A percentile compares a stretch with the other conserved stretches of the same genome.
phyloP scores from a whole-genome alignment of 2,888 invertebrate genomes.

The Amblyjoppa fuscipennis region DNA sequence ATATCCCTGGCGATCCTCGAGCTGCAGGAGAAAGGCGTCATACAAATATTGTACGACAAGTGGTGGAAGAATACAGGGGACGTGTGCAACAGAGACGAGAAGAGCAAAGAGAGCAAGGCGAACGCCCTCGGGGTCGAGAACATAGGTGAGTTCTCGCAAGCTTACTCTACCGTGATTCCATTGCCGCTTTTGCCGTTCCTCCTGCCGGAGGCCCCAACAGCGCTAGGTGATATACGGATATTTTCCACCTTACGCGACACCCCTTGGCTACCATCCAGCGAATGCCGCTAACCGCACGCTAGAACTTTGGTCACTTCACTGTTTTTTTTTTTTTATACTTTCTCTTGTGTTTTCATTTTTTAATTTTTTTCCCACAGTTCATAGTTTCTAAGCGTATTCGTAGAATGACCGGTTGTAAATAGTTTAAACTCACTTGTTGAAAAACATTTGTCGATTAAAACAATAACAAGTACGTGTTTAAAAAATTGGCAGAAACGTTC shows the following conservation, averaged over 20 bases:
- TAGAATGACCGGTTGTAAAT: no score
- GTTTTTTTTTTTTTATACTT: background rate
- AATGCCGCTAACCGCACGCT: background rate
- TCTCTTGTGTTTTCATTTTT: background rate
- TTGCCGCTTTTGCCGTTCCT: background rate
- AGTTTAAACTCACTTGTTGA: no score
- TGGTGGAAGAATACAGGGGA: slow-evolving; percentile 99
- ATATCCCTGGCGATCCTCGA: slow-evolving; percentile 97
- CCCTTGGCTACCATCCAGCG: slow-evolving; percentile 8
- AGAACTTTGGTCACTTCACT: background rate
- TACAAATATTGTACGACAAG: slow-evolving; percentile 97
- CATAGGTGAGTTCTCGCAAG: slow-evolving; percentile 87
- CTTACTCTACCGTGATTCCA: slow-evolving; percentile 14
- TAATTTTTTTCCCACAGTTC: background rate
- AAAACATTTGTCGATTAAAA: no score
- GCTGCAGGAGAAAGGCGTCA: slow-evolving; percentile 97
- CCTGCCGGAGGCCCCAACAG: background rate
- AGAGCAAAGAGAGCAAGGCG: slow-evolving; percentile 96
- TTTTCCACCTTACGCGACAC: slow-evolving; percentile 4
- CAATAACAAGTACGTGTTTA: no score
- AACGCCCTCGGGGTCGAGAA: slow-evolving; percentile 96
- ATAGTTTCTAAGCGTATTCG: background rate
- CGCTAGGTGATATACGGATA: slow-evolving; percentile 3
- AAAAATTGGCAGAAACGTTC: no score
- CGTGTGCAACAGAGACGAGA: slow-evolving; percentile 94